Conservation (phyloP, 2,888 invertebrate species). For the Sabellastarte sp. region DNA sequence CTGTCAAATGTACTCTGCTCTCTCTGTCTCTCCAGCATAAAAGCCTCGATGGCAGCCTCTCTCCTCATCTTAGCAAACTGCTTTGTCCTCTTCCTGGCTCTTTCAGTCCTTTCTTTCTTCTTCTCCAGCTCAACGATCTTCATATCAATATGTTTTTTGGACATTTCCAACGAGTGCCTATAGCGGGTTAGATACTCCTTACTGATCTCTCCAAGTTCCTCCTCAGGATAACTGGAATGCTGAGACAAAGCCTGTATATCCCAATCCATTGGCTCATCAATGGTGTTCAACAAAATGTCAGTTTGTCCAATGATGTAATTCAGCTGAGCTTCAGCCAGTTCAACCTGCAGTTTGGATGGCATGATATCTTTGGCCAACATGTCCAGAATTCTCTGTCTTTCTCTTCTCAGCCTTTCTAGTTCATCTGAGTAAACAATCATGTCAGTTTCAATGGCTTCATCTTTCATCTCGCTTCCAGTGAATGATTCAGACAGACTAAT, state of each 20-base stretch:
- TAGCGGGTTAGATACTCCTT: slow-evolving; percentile 43
- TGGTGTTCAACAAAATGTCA: slow-evolving; percentile 49
- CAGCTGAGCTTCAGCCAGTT: slow-evolving; percentile 58
- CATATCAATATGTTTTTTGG: slow-evolving; percentile 43
- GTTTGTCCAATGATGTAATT: slow-evolving; percentile 59
- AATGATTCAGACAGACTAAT: background rate
- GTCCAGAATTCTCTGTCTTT: slow-evolving; percentile 51
- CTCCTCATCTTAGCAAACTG: slow-evolving; percentile 36
- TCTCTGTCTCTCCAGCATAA: slow-evolving; percentile 40
- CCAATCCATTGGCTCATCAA: slow-evolving; percentile 36
- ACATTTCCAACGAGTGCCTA: slow-evolving; percentile 43
- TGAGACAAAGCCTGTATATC: slow-evolving; percentile 12
- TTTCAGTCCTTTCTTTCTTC: slow-evolving; percentile 14
- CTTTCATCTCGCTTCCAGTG: slow-evolving; percentile 13
- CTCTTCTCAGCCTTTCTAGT: slow-evolving; percentile 47
- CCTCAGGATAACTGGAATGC: slow-evolving; percentile 13
- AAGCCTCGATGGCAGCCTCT: slow-evolving; percentile 48
- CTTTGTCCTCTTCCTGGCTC: slow-evolving; percentile 32
- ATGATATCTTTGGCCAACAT: slow-evolving; percentile 50
- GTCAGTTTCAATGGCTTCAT: slow-evolving; percentile 22
- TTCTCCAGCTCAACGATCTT: slow-evolving; percentile 42
- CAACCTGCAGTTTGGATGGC: slow-evolving; percentile 53
- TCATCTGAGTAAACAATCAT: slow-evolving; percentile 30
- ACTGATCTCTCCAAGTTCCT: slow-evolving; percentile 30
- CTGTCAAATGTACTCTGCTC: slow-evolving; percentile 12